Evolutionary conservation across 2,888 invertebrate genomes (phyloP).

Genomic region (Chesias legatella): DNA sequence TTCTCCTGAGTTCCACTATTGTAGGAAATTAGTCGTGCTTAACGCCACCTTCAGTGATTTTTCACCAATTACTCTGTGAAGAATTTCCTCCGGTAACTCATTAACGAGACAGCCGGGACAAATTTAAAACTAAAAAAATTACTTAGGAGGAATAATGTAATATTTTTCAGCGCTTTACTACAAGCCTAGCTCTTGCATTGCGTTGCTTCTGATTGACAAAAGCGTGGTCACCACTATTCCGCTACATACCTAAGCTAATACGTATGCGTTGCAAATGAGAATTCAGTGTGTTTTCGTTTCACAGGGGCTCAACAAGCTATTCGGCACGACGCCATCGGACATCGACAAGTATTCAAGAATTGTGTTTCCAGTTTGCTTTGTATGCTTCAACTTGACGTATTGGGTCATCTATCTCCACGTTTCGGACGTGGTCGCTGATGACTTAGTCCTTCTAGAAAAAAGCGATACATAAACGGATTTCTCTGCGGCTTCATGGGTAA

Average conservation of each 20-base stretch:
- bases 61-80: no score
- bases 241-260: no score
- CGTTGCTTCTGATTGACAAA: no score
- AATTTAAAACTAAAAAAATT: no score
- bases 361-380: slow-evolving; percentile 98
- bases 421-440: slow-evolving; percentile 96
- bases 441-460: slow-evolving; percentile 90
- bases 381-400: slow-evolving; percentile 98
- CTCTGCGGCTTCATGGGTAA: not conserved
- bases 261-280: not conserved
- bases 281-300: slow-evolving; percentile 29
- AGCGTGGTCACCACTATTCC: no score
- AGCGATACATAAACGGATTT: slow-evolving; percentile 53
- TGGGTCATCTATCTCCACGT: slow-evolving; percentile 98
- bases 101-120: no score
- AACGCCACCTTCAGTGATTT: slow-evolving; percentile 3
- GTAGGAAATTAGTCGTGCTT: not conserved
- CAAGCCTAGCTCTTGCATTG: no score
- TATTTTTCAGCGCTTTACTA: no score
- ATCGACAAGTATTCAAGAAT: slow-evolving; percentile 99
- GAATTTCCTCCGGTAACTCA: no score
- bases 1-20: no score
- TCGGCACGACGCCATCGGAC: slow-evolving; percentile 96
- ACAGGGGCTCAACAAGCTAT: slow-evolving; percentile 92
- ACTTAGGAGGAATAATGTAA: no score